Conservation (phyloP, 2,888 invertebrate genomes). For the Muschampia plurimacula region DNA sequence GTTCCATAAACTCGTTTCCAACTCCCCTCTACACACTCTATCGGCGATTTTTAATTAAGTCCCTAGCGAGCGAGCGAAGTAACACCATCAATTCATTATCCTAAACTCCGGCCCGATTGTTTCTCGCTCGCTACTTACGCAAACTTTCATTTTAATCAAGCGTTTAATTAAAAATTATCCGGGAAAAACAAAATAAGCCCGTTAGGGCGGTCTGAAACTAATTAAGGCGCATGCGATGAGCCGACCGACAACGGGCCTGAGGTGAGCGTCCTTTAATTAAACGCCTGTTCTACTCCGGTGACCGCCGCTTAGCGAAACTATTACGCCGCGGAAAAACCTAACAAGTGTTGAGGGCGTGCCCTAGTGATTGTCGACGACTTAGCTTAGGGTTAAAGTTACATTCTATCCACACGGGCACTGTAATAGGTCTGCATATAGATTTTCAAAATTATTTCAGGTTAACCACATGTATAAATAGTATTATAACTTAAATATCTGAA, state of each 20-base stretch:
- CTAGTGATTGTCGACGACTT: constrained; percentile 46
- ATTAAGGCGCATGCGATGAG: constrained; percentile 84
- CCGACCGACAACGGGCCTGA: constrained; percentile 72
- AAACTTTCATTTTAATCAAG: constrained; percentile 86
- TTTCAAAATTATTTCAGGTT: not conserved
- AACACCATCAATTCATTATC: constrained; percentile 86
- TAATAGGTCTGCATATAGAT: not conserved
- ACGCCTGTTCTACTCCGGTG: constrained; percentile 76
- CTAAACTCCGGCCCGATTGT: constrained; percentile 85
- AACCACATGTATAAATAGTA: too few species aligned
- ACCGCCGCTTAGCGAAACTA: constrained; percentile 74
- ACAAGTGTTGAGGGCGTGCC: constrained; percentile 63
- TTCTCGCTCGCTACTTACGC: constrained; percentile 85
- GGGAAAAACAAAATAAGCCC: constrained; percentile 86
- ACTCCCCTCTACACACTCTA: constrained; percentile 84
- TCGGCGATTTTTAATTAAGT: constrained; percentile 86
- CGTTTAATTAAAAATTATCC: constrained; percentile 86
- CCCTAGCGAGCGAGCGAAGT: constrained; percentile 82
- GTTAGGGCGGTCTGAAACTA: constrained; percentile 84
- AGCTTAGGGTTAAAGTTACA: constrained; percentile 5
- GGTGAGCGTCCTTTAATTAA: constrained; percentile 81
- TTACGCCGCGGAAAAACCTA: constrained; percentile 70
- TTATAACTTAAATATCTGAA: not conserved
- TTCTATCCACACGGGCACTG: not conserved
- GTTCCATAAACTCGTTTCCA: constrained; percentile 83